Evolutionary conservation across 1,140 invertebrate species (phyloP).

Genomic region (Wasmannia auropunctata): DNA sequence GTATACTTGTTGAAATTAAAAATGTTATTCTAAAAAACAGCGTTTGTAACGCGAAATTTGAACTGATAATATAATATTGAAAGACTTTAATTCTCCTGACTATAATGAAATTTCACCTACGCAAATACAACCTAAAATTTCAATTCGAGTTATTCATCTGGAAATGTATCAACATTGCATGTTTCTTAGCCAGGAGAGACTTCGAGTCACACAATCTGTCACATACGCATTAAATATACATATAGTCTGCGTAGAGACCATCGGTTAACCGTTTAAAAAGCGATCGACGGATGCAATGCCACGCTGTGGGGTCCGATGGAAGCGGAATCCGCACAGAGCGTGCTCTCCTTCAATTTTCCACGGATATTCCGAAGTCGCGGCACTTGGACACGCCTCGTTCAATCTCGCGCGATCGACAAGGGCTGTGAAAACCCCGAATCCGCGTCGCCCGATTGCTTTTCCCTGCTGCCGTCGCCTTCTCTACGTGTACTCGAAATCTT

Average conservation of each 20-base stretch:
- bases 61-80: not conserved
- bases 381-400: constrained; percentile 71
- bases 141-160: not conserved
- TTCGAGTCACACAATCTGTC: not conserved
- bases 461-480: constrained; percentile 47
- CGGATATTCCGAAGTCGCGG: constrained; percentile 58
- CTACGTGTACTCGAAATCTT: constrained; percentile 50
- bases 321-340: constrained; percentile 18
- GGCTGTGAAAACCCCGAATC: constrained; percentile 68
- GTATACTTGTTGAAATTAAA: not conserved
- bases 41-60: not conserved
- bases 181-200: not conserved
- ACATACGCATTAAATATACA: not conserved
- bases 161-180: not conserved
- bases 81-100: not conserved
- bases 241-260: not conserved
- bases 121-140: not conserved
- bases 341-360: constrained; percentile 64
- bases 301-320: not conserved
- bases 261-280: constrained; percentile 51
- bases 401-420: constrained; percentile 72
- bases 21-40: not conserved
- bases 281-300: constrained; percentile 39
- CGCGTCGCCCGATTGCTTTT: constrained; percentile 75
- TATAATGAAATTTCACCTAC: not conserved